These are phyloP conservation scores for Drusus annulatus DNA, from an alignment of 1,140 invertebrate genomes.

Conservation along the genomic window DNA sequence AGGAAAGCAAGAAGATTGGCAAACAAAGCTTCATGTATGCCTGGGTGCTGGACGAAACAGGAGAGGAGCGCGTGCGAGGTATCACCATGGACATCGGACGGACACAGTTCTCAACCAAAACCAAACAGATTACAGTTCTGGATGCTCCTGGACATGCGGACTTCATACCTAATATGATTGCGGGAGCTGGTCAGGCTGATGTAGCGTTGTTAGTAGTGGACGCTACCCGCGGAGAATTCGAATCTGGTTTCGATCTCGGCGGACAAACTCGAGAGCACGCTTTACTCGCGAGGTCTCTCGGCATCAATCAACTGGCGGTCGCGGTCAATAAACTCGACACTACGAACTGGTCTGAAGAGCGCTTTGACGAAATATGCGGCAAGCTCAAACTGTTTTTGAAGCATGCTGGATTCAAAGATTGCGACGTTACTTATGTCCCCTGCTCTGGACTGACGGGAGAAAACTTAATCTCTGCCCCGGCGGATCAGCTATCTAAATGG, in stretches of 20 bases:
- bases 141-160: constrained; percentile 99
- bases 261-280: constrained; percentile 99
- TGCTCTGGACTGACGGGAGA: constrained; percentile 96
- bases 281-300: constrained; percentile 89
- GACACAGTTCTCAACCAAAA: constrained; percentile 93
- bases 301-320: constrained; percentile 89
- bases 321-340: constrained; percentile 92
- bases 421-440: constrained; percentile 92
- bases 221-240: constrained; percentile 96
- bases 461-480: constrained; percentile 85
- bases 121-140: constrained; percentile 88
- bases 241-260: constrained; percentile 97
- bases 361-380: constrained; percentile 89
- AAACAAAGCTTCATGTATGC: constrained; percentile 99
- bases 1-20: constrained; percentile 97
- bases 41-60: constrained; percentile 99
- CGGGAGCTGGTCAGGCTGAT: constrained; percentile 96
- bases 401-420: constrained; percentile 94
- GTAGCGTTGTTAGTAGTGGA: constrained; percentile 97
- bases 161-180: constrained; percentile 99
- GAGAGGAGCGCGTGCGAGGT: constrained; percentile 90
- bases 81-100: constrained; percentile 99
- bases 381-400: constrained; percentile 93
- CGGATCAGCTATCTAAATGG: constrained; percentile 83
- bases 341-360: constrained; percentile 82